These are phyloP conservation scores for Papilio aristodemus DNA, from an alignment of 1,140 invertebrate genomes.

Conservation along the genomic window DNA sequence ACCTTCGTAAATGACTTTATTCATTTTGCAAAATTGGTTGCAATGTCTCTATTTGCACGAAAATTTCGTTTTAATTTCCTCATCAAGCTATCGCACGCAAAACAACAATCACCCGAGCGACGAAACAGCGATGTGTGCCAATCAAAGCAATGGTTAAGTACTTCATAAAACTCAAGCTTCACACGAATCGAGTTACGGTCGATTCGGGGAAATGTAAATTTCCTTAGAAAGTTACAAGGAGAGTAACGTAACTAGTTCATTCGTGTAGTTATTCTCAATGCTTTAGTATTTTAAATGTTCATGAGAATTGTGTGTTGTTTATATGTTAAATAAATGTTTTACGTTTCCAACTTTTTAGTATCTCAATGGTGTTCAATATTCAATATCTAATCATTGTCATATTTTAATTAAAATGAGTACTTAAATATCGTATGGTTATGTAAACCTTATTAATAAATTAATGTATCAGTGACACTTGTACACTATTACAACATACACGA, in stretches of 20 bases:
- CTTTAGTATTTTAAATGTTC: constrained; percentile 1
- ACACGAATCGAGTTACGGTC: constrained; percentile 37
- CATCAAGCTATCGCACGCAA: constrained; percentile 69
- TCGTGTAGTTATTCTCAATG: neutral
- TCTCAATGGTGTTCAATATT: no score
- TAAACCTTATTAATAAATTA: no score
- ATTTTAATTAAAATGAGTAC: no score
- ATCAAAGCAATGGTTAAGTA: constrained; percentile 65
- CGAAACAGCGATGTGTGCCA: constrained; percentile 56
- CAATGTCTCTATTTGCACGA: constrained; percentile 50
- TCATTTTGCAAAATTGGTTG: constrained; percentile 22
- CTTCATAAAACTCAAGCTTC: constrained; percentile 51
- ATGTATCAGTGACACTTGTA: no score
- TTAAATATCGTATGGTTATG: no score
- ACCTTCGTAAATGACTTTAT: constrained; percentile 27
- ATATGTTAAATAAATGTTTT: neutral
- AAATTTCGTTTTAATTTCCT: constrained; percentile 59
- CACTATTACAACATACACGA: no score
- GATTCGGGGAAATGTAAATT: constrained; percentile 23
- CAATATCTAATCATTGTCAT: no score
- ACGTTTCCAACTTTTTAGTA: no score
- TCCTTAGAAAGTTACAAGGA: constrained; percentile 17
- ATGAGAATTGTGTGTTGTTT: neutral
- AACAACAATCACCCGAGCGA: constrained; percentile 58
- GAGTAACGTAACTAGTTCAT: neutral